Percentiles rank a stretch among this genome's conserved stretches.
phyloP scores from a whole-genome alignment of 2,113 vertebrate species.

The Ceyx margarethae region DNA sequence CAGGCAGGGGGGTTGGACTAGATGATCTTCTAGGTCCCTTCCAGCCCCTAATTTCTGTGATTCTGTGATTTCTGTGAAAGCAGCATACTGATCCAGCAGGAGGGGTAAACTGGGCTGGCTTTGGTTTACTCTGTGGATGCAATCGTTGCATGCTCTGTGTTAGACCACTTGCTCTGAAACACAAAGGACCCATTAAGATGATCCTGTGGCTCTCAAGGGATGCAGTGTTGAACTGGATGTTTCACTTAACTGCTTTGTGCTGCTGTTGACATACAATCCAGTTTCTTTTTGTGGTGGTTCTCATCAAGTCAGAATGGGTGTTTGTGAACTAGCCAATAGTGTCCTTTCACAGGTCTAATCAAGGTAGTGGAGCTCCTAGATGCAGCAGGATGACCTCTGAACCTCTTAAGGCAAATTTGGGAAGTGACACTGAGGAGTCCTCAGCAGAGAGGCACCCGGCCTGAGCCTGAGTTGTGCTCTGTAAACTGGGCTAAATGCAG shows the following conservation, averaged over 20 bases:
- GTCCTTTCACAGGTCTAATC: neutral
- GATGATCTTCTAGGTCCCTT: too few relatives aligned
- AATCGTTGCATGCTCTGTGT: fast-evolving
- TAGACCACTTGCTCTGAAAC: neutral
- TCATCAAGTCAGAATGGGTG: neutral
- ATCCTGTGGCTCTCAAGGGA: neutral
- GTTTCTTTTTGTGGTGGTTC: neutral
- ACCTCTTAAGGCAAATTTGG: neutral
- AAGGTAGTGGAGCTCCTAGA: neutral
- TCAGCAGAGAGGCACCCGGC: neutral
- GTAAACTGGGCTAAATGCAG: neutral
- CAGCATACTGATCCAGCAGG: neutral
- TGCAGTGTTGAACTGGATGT: neutral
- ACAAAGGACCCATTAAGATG: neutral
- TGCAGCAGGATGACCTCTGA: neutral
- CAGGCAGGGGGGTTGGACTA: too few relatives aligned
- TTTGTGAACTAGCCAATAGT: neutral
- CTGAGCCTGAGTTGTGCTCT: neutral
- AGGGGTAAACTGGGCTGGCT: neutral
- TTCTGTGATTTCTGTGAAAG: too few relatives aligned
- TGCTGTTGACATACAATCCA: neutral
- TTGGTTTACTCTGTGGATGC: fast-evolving
- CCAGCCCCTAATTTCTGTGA: too few relatives aligned
- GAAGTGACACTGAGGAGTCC: neutral
- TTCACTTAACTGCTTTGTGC: fast-evolving